Evolutionary conservation across 2,888 invertebrate genomes (phyloP).

Genomic region (Syrphus vitripennis): DNA sequence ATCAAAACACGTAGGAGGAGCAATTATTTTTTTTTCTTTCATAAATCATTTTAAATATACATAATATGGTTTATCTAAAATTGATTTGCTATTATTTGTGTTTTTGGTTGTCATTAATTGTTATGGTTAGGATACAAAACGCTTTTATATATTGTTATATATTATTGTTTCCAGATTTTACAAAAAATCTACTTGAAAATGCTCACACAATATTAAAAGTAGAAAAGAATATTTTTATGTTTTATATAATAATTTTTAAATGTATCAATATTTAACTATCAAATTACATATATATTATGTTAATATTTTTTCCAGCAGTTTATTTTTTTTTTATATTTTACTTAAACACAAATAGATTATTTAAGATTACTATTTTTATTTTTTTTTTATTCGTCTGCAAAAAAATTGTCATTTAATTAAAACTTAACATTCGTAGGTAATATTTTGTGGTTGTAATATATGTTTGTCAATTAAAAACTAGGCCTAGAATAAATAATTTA

Average conservation of each 20-base stretch:
- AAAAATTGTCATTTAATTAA: constrained; percentile 63
- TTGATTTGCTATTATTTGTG: constrained; percentile 43
- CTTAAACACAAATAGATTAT: constrained; percentile 61
- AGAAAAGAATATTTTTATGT: constrained; percentile 52
- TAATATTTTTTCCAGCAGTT: constrained; percentile 62
- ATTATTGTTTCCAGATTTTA: constrained; percentile 40
- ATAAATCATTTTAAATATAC: constrained; percentile 33
- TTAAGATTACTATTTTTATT: constrained; percentile 21
- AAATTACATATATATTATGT: constrained; percentile 24
- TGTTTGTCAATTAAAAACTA: constrained; percentile 44
- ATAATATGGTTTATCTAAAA: constrained; percentile 7
- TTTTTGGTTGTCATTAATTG: constrained; percentile 13
- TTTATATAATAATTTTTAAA: constrained; percentile 65
- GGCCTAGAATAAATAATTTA: constrained; percentile 61
- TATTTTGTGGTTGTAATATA: constrained; percentile 49
- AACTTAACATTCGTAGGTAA: constrained; percentile 68
- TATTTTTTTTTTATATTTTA: constrained; percentile 54
- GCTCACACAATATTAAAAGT: constrained; percentile 58
- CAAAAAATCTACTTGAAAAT: constrained; percentile 47
- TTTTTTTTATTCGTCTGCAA: constrained; percentile 43
- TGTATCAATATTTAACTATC: constrained; percentile 54
- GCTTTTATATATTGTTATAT: constrained; percentile 4
- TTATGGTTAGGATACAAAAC: constrained; percentile 47
- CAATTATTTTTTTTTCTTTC: neutral
- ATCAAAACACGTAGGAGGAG: constrained; percentile 15